phyloP scores from a whole-genome alignment of 2,888 invertebrate genomes.

The Diabrotica balteata region DNA sequence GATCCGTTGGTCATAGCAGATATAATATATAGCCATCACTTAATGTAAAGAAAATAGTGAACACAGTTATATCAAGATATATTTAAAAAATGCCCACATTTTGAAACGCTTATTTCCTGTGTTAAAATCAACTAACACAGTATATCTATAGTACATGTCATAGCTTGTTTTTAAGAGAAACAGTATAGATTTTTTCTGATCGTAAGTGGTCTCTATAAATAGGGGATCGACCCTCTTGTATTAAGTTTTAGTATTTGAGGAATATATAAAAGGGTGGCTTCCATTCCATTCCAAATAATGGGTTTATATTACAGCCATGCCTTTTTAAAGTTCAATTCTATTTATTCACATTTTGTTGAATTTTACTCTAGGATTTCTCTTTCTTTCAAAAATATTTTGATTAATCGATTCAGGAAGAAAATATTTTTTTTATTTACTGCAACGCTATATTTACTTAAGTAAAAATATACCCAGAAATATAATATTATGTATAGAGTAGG shows the following conservation, averaged over 20 bases:
- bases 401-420: slow-evolving; percentile 3
- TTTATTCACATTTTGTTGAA: slow-evolving; percentile 20
- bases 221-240: slow-evolving; percentile 37
- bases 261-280: slow-evolving; percentile 36
- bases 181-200: slow-evolving; percentile 33
- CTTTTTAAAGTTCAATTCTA: slow-evolving; percentile 26
- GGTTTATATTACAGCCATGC: slow-evolving; percentile 33
- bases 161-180: slow-evolving; percentile 28
- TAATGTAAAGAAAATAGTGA: no score
- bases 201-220: slow-evolving; percentile 37
- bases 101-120: background rate
- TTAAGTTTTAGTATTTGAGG: slow-evolving; percentile 39
- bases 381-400: slow-evolving; percentile 6
- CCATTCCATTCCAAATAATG: slow-evolving; percentile 33
- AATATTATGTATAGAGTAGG: no score
- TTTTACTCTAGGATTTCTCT: slow-evolving; percentile 11
- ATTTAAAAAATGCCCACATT: slow-evolving; percentile 1
- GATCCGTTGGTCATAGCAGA: no score
- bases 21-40: no score
- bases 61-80: no score
- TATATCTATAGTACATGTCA: slow-evolving; percentile 7
- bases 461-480: no score
- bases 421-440: background rate
- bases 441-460: no score
- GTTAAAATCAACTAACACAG: background rate